phyloP scores from a whole-genome alignment of 2,113 vertebrate species.

The Scalopus aquaticus region DNA sequence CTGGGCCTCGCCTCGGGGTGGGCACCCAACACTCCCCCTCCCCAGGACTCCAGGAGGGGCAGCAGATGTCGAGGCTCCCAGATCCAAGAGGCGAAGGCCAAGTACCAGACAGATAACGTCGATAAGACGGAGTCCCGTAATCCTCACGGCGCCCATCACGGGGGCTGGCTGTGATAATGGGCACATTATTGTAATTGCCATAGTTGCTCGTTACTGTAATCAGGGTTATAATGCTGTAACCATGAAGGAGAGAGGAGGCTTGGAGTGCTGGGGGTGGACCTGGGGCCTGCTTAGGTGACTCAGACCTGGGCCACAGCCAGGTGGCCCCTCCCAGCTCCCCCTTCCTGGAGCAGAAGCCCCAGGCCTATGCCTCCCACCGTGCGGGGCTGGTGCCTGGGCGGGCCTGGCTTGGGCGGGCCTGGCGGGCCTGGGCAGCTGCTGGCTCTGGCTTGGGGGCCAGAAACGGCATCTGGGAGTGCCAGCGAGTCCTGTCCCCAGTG shows the following conservation, averaged over 20 bases:
- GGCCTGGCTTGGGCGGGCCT: background rate
- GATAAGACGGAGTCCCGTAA: background rate
- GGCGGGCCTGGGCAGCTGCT: background rate
- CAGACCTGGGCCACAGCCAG: background rate
- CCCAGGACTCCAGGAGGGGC: background rate
- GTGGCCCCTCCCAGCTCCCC: fast-evolving
- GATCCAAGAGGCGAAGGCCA: background rate
- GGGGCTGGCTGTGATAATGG: background rate
- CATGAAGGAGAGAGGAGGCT: background rate
- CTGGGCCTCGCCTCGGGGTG: background rate
- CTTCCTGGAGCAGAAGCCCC: background rate
- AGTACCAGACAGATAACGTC: background rate
- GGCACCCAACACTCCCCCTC: background rate
- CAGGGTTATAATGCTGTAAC: no score
- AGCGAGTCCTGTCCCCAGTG: background rate
- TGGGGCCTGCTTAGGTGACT: background rate
- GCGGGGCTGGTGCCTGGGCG: background rate
- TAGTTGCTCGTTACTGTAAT: background rate
- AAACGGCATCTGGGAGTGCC: background rate
- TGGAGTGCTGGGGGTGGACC: background rate
- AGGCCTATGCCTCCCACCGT: fast-evolving
- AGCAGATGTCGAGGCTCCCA: background rate
- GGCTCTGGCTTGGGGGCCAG: background rate
- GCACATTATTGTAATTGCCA: background rate
- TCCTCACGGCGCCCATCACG: background rate